phyloP scores from a whole-genome alignment of 2,888 invertebrate species.

The Oligia fasciuncula region DNA sequence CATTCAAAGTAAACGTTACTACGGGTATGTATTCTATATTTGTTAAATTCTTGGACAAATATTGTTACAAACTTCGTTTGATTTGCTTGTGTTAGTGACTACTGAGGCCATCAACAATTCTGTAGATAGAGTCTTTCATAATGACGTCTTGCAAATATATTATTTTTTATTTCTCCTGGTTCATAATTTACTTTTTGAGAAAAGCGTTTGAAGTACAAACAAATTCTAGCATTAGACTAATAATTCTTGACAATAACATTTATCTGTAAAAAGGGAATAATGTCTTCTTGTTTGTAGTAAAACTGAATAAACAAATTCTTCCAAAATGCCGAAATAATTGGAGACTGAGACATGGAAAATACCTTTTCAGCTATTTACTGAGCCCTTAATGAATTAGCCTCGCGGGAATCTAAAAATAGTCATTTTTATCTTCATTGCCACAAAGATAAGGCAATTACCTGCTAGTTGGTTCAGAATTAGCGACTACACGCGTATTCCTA shows the following conservation, averaged over 20 bases:
- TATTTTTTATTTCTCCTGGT: neutral
- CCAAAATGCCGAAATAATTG: neutral
- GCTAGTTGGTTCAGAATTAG: constrained; percentile 37
- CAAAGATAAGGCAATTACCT: constrained; percentile 56
- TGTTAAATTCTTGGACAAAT: constrained; percentile 29
- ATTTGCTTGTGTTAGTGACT: constrained; percentile 12
- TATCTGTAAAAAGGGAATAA: too few species aligned
- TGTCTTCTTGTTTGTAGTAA: too few species aligned
- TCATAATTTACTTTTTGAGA: neutral
- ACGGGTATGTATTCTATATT: constrained; percentile 8
- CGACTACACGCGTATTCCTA: constrained; percentile 25
- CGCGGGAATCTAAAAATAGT: constrained; percentile 42
- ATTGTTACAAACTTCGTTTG: constrained; percentile 23
- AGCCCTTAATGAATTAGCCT: constrained; percentile 18
- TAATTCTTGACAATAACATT: too few species aligned
- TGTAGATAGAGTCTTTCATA: neutral
- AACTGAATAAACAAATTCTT: neutral
- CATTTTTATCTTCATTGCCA: constrained; percentile 57
- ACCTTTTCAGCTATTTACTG: neutral
- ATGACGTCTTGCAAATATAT: neutral
- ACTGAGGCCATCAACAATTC: neutral
- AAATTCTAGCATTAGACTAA: neutral
- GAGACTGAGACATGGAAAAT: neutral
- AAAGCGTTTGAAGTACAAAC: neutral
- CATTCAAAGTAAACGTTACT: neutral